A percentile compares a stretch with the other conserved stretches of the same genome.
These are phyloP conservation scores for Porites rus DNA, from an alignment of 92 coral and sea anemone species.

Conservation along the genomic window DNA sequence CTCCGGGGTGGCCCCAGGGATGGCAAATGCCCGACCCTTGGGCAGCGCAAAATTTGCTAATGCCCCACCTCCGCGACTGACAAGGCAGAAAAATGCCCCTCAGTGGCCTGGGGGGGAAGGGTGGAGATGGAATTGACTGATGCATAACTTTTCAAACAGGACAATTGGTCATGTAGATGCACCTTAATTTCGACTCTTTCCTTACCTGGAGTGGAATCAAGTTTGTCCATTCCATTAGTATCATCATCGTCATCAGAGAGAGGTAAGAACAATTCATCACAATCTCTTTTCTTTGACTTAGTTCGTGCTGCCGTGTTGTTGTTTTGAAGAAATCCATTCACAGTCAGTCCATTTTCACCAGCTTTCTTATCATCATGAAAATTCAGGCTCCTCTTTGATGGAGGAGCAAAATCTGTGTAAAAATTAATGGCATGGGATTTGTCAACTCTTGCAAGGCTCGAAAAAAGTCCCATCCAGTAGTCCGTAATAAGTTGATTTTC, in stretches of 20 bases:
- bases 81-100: too few species aligned
- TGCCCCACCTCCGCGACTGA: too few species aligned
- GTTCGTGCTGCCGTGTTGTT: not conserved
- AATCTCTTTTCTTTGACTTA: conserved; percentile 71
- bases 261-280: conserved; percentile 80
- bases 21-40: too few species aligned
- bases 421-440: not conserved
- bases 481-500: too few species aligned
- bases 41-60: too few species aligned
- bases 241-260: conserved; percentile 76
- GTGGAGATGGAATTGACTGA: not conserved
- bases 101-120: too few species aligned
- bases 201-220: conserved; percentile 12
- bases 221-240: conserved; percentile 5
- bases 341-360: conserved; percentile 21
- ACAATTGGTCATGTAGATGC: too few species aligned
- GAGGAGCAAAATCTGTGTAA: conserved; percentile 48
- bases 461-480: too few species aligned
- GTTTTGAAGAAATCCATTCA: not conserved
- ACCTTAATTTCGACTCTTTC: too few species aligned
- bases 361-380: conserved; percentile 44
- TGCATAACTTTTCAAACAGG: not conserved
- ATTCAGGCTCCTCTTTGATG: conserved; percentile 72
- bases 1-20: too few species aligned
- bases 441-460: not conserved